Base-by-base conservation (phyloP, 2,113 vertebrate species). In the Boulengeromyrus knoepffleri region DNA sequence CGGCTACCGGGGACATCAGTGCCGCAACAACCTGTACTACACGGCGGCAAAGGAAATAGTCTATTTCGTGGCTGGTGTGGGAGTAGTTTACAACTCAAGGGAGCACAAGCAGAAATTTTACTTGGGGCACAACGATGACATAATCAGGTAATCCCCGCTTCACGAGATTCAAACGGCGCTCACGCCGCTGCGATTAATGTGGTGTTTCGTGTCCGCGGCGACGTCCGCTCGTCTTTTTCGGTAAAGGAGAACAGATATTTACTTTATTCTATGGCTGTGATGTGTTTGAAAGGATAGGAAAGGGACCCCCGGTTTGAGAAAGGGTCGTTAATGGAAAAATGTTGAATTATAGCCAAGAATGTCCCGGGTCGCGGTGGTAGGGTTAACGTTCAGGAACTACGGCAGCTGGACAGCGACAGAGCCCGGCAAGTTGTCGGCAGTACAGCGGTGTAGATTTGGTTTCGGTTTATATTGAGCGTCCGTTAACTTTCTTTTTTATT, bases 31-130 rank as follows among this genome's bases (percentile, higher is more conserved):
- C 97, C 97, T 99, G 93, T 99, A 98, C 96, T 99, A 99, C 96
- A 99, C 98, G 13, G 98, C 98, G 91, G 97, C 98, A 93, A 97
- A 97, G 95, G 98, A 99, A 93, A 98, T 99, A 91, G 98, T 99
- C 84, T 99, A 99, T 95, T 99, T 99, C 91, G 98, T 99, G 90
- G 98, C 98, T 92, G 98, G 98, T 87, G 97, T 98, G 92, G 98
- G 98, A 94, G 98, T 99, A 92, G 98, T 99, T 93, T 99, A 99
- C 93, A 99, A 99, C 96, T 97, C 98, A 90, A 96, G 98, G 90
- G 98, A 99, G 93, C 98, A 99, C 95, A 97, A 98, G 94, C 98
- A 99, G 96, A 99, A 99, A 98, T 99, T 99, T 95, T 99, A 97
- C 97, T 95, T 98, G 93, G 98, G 98, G 90, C 98, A 99, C 96